These are phyloP conservation scores for Lutjanus argentimaculatus DNA, from an alignment of 2,797 vertebrate species.

Conservation along the genomic window DNA sequence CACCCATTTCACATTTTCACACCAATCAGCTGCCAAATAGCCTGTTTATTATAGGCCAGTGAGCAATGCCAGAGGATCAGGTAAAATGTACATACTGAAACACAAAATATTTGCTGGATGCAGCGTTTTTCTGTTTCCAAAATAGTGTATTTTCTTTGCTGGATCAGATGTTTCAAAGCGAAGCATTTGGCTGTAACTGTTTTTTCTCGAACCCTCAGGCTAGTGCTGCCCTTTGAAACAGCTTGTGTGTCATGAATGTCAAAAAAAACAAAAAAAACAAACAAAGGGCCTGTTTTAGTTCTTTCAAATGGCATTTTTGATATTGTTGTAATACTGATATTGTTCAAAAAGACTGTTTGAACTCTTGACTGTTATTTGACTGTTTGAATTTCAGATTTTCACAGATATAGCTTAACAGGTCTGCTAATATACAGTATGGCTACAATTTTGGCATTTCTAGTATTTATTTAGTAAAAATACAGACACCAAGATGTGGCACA, in stretches of 20 bases:
- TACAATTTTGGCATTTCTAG: neutral
- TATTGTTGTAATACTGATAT: neutral
- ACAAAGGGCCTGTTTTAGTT: constrained; percentile 20
- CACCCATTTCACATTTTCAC: constrained; percentile 24
- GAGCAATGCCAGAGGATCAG: neutral
- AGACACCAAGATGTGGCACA: neutral
- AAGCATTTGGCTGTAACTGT: constrained; percentile 1
- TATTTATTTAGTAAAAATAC: neutral
- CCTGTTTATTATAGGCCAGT: neutral
- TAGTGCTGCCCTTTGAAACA: constrained; percentile 30
- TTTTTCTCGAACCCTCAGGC: constrained; percentile 17
- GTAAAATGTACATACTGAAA: neutral
- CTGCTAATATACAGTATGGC: neutral
- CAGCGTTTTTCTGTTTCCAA: neutral
- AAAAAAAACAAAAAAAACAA: constrained; percentile 11
- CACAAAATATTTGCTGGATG: neutral
- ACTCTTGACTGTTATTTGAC: too few relatives aligned
- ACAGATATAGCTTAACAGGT: neutral
- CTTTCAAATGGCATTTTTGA: constrained; percentile 5
- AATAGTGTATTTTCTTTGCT: neutral
- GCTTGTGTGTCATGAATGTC: constrained; percentile 20
- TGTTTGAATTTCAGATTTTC: too few relatives aligned
- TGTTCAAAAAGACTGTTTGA: neutral
- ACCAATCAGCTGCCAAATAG: constrained; percentile 26
- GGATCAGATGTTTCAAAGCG: constrained; percentile 21